Evolutionary conservation across 2,113 vertebrate species (phyloP).

Genomic region (Rhynchomys soricoides): DNA sequence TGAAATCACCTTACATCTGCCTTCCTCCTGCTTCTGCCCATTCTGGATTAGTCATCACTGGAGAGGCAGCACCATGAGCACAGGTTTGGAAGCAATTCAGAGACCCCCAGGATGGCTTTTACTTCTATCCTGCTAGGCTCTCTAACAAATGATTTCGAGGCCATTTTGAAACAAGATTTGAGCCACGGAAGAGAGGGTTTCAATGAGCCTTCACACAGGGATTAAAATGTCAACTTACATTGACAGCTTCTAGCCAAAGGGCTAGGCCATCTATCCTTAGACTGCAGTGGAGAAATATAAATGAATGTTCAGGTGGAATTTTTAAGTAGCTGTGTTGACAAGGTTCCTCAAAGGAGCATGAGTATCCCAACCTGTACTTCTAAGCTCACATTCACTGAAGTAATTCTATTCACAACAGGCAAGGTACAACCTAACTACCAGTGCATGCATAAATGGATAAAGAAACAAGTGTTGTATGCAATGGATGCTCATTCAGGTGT

Average conservation of each 20-base stretch:
- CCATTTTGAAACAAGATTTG: background rate
- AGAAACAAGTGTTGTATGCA: background rate
- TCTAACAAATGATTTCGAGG: background rate
- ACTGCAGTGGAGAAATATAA: background rate
- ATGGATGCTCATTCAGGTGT: background rate
- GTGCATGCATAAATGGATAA: background rate
- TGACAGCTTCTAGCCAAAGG: background rate
- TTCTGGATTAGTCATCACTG: background rate
- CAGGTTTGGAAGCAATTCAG: conserved; percentile 15
- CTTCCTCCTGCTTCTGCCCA: background rate
- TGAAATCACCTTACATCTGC: background rate
- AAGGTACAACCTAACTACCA: background rate
- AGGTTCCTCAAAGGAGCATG: background rate
- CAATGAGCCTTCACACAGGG: background rate
- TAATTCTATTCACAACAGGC: background rate
- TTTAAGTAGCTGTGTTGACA: background rate
- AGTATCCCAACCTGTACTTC: background rate
- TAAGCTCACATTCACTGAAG: background rate
- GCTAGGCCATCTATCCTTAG: background rate
- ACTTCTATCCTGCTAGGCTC: background rate
- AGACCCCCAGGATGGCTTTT: background rate
- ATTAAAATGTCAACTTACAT: background rate
- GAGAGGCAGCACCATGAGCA: background rate
- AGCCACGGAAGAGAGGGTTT: background rate
- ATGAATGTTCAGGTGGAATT: background rate